phyloP scores from a whole-genome alignment of 2,797 vertebrate species.

The Hyperoplus immaculatus region DNA sequence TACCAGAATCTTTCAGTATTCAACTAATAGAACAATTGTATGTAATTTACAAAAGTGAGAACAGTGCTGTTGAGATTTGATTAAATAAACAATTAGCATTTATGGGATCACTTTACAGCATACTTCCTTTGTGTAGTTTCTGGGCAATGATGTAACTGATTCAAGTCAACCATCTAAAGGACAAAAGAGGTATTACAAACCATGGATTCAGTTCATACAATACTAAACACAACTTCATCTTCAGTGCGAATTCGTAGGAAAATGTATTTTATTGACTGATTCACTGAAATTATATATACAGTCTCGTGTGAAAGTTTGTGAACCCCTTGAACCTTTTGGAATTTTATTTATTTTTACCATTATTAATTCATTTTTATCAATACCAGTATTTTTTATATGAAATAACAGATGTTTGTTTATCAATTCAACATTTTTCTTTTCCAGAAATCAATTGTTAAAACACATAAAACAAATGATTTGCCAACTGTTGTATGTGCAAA shows the following conservation, averaged over 20 bases:
- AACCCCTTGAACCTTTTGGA: too few species aligned
- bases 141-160: not conserved
- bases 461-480: too few species aligned
- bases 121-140: not conserved
- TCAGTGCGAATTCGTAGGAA: not conserved
- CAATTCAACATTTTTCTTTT: too few species aligned
- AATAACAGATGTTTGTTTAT: too few species aligned
- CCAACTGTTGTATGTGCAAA: too few species aligned
- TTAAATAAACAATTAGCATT: slow-evolving; percentile 56
- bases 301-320: too few species aligned
- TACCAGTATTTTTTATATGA: too few species aligned
- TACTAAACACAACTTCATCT: not conserved
- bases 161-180: slow-evolving; percentile 24
- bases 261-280: not conserved
- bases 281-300: not conserved
- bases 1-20: slow-evolving; percentile 28
- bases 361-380: too few species aligned
- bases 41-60: slow-evolving; percentile 3
- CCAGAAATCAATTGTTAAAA: too few species aligned
- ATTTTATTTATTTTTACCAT: too few species aligned
- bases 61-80: slow-evolving; percentile 20
- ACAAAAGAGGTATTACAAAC: not conserved
- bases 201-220: not conserved
- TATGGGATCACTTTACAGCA: slow-evolving; percentile 17
- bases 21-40: slow-evolving; percentile 19